Evolutionary conservation across 2,113 vertebrate species (phyloP), one percentile per base, ranked within the genome.

Genomic region (Grus americana): DNA sequence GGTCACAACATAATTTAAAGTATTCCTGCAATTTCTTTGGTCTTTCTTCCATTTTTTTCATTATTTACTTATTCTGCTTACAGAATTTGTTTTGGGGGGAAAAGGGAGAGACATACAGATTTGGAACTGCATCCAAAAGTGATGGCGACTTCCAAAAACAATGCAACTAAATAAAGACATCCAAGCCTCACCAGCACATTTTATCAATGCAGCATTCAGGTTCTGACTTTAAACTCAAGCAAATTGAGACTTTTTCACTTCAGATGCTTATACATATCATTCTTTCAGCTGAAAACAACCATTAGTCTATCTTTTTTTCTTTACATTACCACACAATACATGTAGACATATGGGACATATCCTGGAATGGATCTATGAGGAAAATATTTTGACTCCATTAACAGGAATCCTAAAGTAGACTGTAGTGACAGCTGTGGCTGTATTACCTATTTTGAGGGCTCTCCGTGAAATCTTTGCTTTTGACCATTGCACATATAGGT

Each of bases 81-180:
- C 0, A 79, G 19, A 72, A 61, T 76, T 52, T 55, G 3, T 1
- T 8, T 22, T 38, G 20, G 6, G 9, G 29, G 11, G 12, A 19
- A 58, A 79, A 59, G 21, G 30, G 16, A 86, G 13, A 44, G 16
- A 84, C 92, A 54, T 32, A 23, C 10, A 92, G 52, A 54, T 85
- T 52, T 85, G 50, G 27, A 80, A 55, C 22, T 24, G 3, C 16
- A 91, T 71, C 6, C 10, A 65, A 75, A 92, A 72, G 14, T 44
- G 44, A 67, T 30, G 11, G 22, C 38, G 70, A 92, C 17, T 93
- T 85, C n/a, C 54, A 55, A 81, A 90, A 88, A 3, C 19, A 67
- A 14, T 46, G 6, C 22, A 59, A n/a, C 5, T 54, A 81, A 73
- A 67, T 57, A 49, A 63, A 79, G 50, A 50, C 8, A 46, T 61